Base-by-base conservation (phyloP, 2,888 invertebrate genomes). In the Adela reaumurella region DNA sequence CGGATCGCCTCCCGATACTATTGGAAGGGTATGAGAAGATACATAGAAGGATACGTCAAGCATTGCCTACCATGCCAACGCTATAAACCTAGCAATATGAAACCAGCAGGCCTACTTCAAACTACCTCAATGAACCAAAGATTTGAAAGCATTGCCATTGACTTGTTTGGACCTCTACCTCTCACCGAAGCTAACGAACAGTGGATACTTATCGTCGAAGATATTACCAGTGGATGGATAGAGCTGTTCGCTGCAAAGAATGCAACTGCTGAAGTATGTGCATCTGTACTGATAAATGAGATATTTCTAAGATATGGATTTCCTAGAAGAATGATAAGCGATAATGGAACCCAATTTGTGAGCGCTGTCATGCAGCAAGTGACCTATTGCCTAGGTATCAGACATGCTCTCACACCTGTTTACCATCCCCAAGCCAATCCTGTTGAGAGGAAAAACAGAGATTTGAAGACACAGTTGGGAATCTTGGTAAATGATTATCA, bases 61-160 rank as follows among this genome's bases (percentile, higher is more conserved):
- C 29, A 47, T 2, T 59, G 58, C 46, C 5, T 48, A 0, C 46
- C 53, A 14, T 62, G 58, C 46, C 58, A 59, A 55, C 56, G n/a
- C 1, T 66, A 62, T 44, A 65, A 65, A 44, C 53, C 57, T 1
- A 54, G 24, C 0, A 64, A 66, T 43, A 47, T 54, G 4, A 65
- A 64, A 46, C 65, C 65, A 1, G 56, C 61, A 0, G 64, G 63
- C 0, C 45, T 67, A 5, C 43, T 65, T 0, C 59, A 61, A 20
- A 63, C 63, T 0, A 55, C 61, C 0, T 44, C 19, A 0, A 19
- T 50, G 6, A 28, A 49, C 2, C 49, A 55, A 42, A 42, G 56
- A 17, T 64, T 61, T 28, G 64, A 65, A 51, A 55, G 58, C 0
- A 6, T 67, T 0, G 50, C 63, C 0, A 53, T 64, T 16, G 64